phyloP scores from a whole-genome alignment of 2,797 vertebrate species.

The Helarctos malayanus region DNA sequence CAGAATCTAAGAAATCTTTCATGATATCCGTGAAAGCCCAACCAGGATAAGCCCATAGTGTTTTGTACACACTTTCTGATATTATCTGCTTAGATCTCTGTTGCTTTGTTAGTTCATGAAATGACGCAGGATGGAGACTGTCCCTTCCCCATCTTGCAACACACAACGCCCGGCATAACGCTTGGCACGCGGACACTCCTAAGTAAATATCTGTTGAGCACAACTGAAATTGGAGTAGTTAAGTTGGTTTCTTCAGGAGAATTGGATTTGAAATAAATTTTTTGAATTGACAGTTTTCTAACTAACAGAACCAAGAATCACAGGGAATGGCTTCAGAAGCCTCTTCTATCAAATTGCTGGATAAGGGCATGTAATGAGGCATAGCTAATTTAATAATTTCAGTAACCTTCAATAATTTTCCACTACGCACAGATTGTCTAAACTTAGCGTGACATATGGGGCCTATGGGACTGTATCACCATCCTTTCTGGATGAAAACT shows the following conservation, averaged over 20 bases:
- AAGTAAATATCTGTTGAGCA: constrained; percentile 36
- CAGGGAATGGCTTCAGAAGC: constrained; percentile 20
- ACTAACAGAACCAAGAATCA: constrained; percentile 62
- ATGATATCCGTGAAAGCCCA: background rate
- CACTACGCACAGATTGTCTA: background rate
- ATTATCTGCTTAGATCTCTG: background rate
- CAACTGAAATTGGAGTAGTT: constrained; percentile 34
- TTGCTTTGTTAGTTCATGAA: background rate
- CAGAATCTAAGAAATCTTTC: background rate
- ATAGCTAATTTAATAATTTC: constrained; percentile 47
- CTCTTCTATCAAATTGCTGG: constrained; percentile 8
- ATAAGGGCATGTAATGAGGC: background rate
- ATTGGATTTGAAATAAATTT: constrained; percentile 54
- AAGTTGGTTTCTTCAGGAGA: constrained; percentile 22
- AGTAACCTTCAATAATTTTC: constrained; percentile 5
- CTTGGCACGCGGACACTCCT: background rate
- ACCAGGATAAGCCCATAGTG: background rate
- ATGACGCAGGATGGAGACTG: background rate
- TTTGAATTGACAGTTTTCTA: constrained; percentile 61
- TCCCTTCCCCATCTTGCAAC: background rate
- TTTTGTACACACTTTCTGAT: background rate
- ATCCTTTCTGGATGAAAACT: background rate
- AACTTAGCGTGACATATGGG: background rate
- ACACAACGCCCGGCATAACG: background rate
- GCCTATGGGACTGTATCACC: background rate